Evolutionary conservation across 2,113 vertebrate genomes (phyloP).

Genomic region (Calcarius ornatus): DNA sequence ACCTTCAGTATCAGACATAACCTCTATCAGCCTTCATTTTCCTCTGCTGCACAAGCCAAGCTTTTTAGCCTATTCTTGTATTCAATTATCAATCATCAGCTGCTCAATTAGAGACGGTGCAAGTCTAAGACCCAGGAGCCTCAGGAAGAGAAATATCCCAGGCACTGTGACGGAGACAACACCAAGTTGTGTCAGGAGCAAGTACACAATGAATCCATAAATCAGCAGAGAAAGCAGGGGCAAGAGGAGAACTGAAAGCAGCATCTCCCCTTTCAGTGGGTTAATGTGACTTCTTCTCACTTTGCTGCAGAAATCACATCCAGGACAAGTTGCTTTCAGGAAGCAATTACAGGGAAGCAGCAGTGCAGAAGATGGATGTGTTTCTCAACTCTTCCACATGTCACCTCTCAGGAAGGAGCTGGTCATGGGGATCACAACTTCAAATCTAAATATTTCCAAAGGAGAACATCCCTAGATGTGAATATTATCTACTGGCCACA

Average conservation of each 20-base stretch:
- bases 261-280: background rate
- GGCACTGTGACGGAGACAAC: background rate
- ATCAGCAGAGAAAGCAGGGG: background rate
- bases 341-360: slow-evolving; percentile 64
- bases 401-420: slow-evolving; percentile 1
- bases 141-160: background rate
- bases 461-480: background rate
- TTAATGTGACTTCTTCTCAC: slow-evolving; percentile 31
- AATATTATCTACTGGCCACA: background rate
- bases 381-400: slow-evolving; percentile 42
- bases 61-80: slow-evolving; percentile 24
- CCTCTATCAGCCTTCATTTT: slow-evolving; percentile 24
- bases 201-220: background rate
- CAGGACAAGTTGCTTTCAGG: slow-evolving; percentile 53
- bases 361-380: slow-evolving; percentile 58
- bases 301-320: slow-evolving; percentile 7
- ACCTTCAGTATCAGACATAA: background rate
- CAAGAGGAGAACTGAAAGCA: slow-evolving; percentile 20
- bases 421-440: background rate
- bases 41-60: slow-evolving; percentile 3
- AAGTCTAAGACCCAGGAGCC: background rate
- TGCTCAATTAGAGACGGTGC: background rate
- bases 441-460: background rate
- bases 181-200: background rate
- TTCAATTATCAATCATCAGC: slow-evolving; percentile 52